Evolutionary conservation across 2,888 invertebrate species (phyloP).

Genomic region (Chouioia cunea): DNA sequence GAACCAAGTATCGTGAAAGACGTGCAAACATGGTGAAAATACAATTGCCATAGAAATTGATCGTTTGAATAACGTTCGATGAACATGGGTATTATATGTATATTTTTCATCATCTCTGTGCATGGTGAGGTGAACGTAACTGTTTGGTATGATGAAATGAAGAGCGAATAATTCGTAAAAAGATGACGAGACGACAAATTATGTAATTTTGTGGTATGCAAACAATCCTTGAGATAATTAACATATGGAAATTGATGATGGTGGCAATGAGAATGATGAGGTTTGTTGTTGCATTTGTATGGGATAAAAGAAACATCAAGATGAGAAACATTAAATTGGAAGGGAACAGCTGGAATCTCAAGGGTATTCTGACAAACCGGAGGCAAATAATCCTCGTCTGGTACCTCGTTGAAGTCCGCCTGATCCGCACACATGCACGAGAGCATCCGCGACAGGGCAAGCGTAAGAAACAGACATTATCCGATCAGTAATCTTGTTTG

Average conservation of each 20-base stretch:
- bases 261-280: slow-evolving; percentile 15
- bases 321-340: slow-evolving; percentile 42
- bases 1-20: too few relatives aligned
- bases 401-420: slow-evolving; percentile 90
- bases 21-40: too few relatives aligned
- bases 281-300: slow-evolving; percentile 3
- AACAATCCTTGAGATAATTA: too few relatives aligned
- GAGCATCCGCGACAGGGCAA: slow-evolving; percentile 64
- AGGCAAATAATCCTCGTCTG: slow-evolving; percentile 92
- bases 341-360: slow-evolving; percentile 39
- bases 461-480: slow-evolving; percentile 67
- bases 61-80: too few relatives aligned
- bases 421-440: slow-evolving; percentile 29
- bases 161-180: not conserved
- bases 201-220: too few relatives aligned
- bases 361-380: slow-evolving; percentile 75
- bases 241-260: slow-evolving; percentile 12
- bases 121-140: not conserved
- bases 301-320: slow-evolving; percentile 36
- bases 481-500: slow-evolving; percentile 61
- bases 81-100: too few relatives aligned
- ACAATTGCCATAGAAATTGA: too few relatives aligned
- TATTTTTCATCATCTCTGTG: not conserved
- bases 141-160: not conserved
- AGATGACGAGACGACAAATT: slow-evolving; percentile 26